Percentiles rank a stretch among this genome's conserved stretches.
phyloP scores from a whole-genome alignment of 2,797 vertebrate species.

The Acestrorhynchus altus region DNA sequence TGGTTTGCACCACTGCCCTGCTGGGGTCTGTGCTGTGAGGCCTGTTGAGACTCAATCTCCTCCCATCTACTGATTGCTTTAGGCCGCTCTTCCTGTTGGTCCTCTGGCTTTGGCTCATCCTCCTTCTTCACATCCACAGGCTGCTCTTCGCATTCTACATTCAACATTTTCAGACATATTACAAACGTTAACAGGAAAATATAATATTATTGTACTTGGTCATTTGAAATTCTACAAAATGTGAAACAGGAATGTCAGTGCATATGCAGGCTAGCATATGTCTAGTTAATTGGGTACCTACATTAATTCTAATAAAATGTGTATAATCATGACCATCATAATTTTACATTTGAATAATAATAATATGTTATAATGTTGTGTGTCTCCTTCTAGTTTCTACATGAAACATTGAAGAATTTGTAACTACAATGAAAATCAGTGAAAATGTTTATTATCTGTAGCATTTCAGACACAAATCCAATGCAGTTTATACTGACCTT shows the following conservation, averaged over 20 bases:
- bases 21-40: constrained; percentile 69
- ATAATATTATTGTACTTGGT: too few relatives aligned
- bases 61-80: constrained; percentile 38
- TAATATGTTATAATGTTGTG: too few relatives aligned
- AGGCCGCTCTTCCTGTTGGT: background rate
- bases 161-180: background rate
- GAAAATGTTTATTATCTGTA: background rate
- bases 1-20: constrained; percentile 63
- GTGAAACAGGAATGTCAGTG: too few relatives aligned
- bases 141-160: constrained; percentile 70
- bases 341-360: too few relatives aligned
- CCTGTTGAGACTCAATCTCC: constrained; percentile 28
- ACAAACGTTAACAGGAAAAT: too few relatives aligned
- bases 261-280: too few relatives aligned
- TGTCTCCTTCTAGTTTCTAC: too few relatives aligned
- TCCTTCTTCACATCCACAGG: constrained; percentile 73
- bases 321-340: too few relatives aligned
- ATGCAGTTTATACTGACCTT: constrained; percentile 4
- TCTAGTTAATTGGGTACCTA: too few relatives aligned
- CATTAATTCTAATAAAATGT: too few relatives aligned
- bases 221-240: too few relatives aligned
- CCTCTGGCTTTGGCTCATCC: background rate
- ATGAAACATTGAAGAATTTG: too few relatives aligned
- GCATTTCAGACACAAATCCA: background rate
- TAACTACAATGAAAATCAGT: background rate